Evolutionary conservation across 2,113 vertebrate species (phyloP).

Genomic region (Prinia subflava): DNA sequence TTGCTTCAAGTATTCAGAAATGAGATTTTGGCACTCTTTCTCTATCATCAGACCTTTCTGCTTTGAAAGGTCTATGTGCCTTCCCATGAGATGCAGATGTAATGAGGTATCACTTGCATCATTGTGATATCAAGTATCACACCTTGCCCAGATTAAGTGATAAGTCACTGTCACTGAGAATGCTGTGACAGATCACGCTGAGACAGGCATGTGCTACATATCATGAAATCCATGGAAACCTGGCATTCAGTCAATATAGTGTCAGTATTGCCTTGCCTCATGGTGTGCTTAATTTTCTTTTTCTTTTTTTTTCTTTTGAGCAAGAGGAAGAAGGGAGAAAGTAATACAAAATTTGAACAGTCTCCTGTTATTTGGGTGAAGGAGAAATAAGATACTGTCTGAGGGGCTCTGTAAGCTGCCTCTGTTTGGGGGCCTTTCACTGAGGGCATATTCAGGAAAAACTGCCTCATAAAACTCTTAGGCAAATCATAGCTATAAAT

Average conservation of each 20-base stretch:
- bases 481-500: conserved; percentile 69
- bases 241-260: neutral
- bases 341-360: neutral
- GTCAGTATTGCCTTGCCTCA: neutral
- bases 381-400: conserved; percentile 34
- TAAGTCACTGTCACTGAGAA: neutral
- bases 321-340: neutral
- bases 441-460: conserved; percentile 62
- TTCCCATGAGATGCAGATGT: neutral
- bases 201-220: neutral
- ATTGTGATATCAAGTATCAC: neutral
- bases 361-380: conserved; percentile 32
- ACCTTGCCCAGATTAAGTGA: neutral
- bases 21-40: neutral
- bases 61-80: neutral
- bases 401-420: conserved; percentile 35
- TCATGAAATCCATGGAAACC: neutral
- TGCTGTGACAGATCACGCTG: neutral
- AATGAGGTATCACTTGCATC: neutral
- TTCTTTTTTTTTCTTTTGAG: neutral
- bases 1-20: neutral
- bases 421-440: conserved; percentile 56
- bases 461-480: conserved; percentile 70
- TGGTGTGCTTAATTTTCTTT: neutral
- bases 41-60: neutral